Evolutionary conservation across 1,140 invertebrate species (phyloP).

Genomic region (Gonatopus flavifemur): DNA sequence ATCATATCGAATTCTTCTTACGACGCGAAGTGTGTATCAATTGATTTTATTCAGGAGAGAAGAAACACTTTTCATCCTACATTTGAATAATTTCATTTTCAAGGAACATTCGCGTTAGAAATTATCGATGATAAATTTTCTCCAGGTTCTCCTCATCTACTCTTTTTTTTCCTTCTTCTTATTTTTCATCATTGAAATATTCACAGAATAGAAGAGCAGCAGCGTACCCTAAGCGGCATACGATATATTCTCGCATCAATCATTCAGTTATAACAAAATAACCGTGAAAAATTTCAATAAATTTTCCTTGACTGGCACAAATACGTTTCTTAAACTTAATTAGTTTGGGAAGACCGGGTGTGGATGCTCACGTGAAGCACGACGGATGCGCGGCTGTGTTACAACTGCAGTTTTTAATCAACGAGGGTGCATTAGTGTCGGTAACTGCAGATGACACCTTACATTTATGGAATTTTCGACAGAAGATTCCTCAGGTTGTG

Average conservation of each 20-base stretch:
- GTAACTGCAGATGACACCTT: constrained; percentile 93
- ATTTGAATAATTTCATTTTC: too few relatives aligned
- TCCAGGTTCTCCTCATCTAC: too few relatives aligned
- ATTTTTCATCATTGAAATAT: too few relatives aligned
- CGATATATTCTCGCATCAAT: neutral
- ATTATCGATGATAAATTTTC: too few relatives aligned
- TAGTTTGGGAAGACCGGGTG: constrained; percentile 91
- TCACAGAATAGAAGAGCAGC: neutral
- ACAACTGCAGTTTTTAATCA: constrained; percentile 91
- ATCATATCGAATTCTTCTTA: too few relatives aligned
- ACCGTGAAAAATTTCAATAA: neutral
- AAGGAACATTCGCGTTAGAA: too few relatives aligned
- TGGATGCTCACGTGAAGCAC: constrained; percentile 91
- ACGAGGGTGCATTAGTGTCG: constrained; percentile 94
- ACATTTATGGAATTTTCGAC: constrained; percentile 96
- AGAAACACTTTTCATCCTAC: too few relatives aligned
- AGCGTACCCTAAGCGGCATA: neutral
- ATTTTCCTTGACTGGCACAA: constrained; percentile 44
- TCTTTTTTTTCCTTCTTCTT: too few relatives aligned
- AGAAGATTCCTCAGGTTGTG: constrained; percentile 92
- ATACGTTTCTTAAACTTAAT: constrained; percentile 10
- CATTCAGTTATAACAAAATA: neutral
- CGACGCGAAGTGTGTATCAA: too few relatives aligned
- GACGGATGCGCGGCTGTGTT: constrained; percentile 77
- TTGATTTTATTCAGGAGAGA: too few relatives aligned